Evolutionary conservation across 1,140 invertebrate species (phyloP), one percentile per base, ranked within the genome.

Genomic region (Cotesia chilonis): DNA sequence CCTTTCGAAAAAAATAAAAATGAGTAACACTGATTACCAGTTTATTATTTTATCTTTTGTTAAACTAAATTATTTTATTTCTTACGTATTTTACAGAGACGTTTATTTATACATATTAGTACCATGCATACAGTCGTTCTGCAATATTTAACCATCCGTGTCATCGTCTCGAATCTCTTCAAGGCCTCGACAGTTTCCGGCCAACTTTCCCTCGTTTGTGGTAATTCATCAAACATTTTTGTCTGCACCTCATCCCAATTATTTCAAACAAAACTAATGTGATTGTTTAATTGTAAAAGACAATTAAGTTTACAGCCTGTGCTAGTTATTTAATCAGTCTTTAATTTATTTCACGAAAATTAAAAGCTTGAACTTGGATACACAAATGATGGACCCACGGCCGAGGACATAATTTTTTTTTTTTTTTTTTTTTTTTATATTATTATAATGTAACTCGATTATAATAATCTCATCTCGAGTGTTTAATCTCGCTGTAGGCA

Each of bases 191-290:
- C 63, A 38, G 41, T 35, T 41, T 65, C 63, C 63, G 63, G 37
- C 17, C 12, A 65, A 65, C 63, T 65, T 65, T 65, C 63, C 28
- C 63, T 65, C 63, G 17, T 47, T 14, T 65, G 63, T 28, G 28
- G 28, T 63, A 20, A 63, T 63, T 63, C 35, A 20, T 63, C 60
- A 63, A 57, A 57, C 12, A 57, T 14, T 63, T 37, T 4, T 4
- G 10, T n/a, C 14, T 20, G 14, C 9, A 63, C 35, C 60, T 14
- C 9, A 37, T 37, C 41, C 41, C 41, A 47, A 47, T 47, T 47
- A 47, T 47, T 47, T 47, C 10, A 9, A 9, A 6, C 5, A 9
- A 47, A 47, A 9, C 41, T 47, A 28, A 6, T 47, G 4, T 7
- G 6, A 47, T 47, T 47, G 28, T 28, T 28, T 28, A 28, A 28